These are phyloP conservation scores for Chaetura pelagica DNA, from an alignment of 2,113 vertebrate species.

Conservation along the genomic window DNA sequence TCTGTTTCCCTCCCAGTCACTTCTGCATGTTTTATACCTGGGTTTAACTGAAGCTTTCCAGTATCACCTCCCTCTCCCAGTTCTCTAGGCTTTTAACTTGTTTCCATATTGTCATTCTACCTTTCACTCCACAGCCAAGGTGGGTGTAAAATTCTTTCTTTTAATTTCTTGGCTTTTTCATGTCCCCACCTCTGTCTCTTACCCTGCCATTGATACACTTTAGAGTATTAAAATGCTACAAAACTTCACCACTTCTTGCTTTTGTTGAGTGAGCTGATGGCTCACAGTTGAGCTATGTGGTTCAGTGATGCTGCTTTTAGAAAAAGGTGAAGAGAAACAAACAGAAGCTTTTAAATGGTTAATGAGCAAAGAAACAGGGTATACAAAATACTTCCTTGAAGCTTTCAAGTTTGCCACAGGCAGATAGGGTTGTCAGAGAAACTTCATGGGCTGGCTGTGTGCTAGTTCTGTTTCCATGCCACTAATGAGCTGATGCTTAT, in stretches of 20 bases:
- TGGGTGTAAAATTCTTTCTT: background rate
- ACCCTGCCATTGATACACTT: accelerated
- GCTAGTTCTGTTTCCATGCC: background rate
- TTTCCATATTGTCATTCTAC: accelerated
- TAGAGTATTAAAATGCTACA: background rate
- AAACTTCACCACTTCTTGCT: background rate
- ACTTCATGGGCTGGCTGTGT: background rate
- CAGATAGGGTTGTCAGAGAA: background rate
- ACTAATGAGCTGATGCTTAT: background rate
- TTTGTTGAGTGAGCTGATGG: background rate
- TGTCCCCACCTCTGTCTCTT: background rate
- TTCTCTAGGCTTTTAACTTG: background rate
- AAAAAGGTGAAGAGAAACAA: background rate
- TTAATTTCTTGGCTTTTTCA: background rate
- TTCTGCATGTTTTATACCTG: background rate
- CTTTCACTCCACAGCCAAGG: background rate
- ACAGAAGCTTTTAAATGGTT: background rate
- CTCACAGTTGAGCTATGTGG: background rate
- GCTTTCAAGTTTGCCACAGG: background rate
- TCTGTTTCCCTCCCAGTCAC: accelerated
- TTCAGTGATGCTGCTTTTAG: background rate
- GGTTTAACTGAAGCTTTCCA: background rate
- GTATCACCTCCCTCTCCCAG: too few species aligned
- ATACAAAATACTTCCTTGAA: background rate
- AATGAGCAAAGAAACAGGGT: background rate